Conservation (phyloP, 2,888 invertebrate genomes). For the Melanargia galathea region DNA sequence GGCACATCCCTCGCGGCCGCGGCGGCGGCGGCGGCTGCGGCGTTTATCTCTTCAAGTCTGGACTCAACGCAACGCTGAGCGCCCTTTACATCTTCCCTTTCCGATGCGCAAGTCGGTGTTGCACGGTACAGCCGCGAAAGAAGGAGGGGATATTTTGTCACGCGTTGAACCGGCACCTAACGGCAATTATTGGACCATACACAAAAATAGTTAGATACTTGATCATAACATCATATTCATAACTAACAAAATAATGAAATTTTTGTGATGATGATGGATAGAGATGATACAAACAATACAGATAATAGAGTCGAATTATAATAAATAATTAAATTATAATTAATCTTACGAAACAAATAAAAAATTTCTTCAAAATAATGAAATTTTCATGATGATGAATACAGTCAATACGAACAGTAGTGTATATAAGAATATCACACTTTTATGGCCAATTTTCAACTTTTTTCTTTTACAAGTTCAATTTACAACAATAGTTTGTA, state of each 20-base stretch:
- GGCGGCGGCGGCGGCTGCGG: constrained; percentile 94
- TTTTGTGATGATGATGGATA: too few relatives aligned
- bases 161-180: constrained; percentile 96
- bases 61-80: constrained; percentile 96
- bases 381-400: too few relatives aligned
- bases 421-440: too few relatives aligned
- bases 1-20: constrained; percentile 94
- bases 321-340: too few relatives aligned
- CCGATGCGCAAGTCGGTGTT: constrained; percentile 92
- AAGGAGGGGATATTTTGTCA: constrained; percentile 97
- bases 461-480: too few relatives aligned
- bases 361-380: too few relatives aligned
- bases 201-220: not conserved
- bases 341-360: too few relatives aligned
- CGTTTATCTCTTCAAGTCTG: constrained; percentile 96
- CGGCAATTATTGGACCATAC: not conserved
- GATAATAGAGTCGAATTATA: too few relatives aligned
- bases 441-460: too few relatives aligned
- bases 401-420: too few relatives aligned
- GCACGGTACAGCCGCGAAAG: constrained; percentile 95
- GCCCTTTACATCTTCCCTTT: constrained; percentile 90
- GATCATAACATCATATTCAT: not conserved
- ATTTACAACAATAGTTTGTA: too few relatives aligned
- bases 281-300: too few relatives aligned
- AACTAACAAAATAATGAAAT: not conserved